phyloP scores from a whole-genome alignment of 2,113 vertebrate genomes.

The Pelecanoides urinatrix region DNA sequence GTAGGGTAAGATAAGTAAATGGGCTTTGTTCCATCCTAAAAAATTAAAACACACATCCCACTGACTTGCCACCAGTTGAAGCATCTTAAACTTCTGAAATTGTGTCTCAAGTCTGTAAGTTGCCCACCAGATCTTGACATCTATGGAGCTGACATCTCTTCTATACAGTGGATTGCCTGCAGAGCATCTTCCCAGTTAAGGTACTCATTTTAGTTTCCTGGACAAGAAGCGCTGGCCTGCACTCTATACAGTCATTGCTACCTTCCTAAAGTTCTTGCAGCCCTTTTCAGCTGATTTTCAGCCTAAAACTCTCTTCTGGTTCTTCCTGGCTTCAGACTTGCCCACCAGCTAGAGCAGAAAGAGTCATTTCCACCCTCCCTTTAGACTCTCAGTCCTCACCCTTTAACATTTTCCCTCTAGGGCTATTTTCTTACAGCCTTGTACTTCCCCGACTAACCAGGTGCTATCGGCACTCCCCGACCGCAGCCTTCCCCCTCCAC shows the following conservation, averaged over 20 bases:
- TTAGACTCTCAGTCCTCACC: background rate
- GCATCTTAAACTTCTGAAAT: background rate
- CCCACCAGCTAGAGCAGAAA: background rate
- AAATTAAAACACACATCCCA: background rate
- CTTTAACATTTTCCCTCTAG: background rate
- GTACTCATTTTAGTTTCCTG: background rate
- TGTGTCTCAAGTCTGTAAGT: background rate
- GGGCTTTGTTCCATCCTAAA: background rate
- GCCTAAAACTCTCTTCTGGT: background rate
- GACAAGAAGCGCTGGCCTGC: background rate
- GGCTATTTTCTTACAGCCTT: background rate
- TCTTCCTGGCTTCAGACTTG: background rate
- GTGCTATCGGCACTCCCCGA: rapidly evolving
- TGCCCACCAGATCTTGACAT: background rate
- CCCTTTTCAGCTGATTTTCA: background rate
- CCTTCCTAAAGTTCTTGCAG: background rate
- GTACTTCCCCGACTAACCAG: background rate
- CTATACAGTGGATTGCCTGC: background rate
- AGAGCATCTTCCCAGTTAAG: background rate
- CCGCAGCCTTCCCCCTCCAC: background rate
- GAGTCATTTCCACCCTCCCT: background rate
- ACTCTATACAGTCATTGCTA: background rate
- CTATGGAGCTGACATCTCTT: background rate
- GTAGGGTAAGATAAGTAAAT: background rate
- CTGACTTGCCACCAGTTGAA: background rate